A percentile compares a stretch with the other conserved stretches of the same genome.
Evolutionary conservation across 2,113 vertebrate species (phyloP).

Genomic region (Aldabrachelys gigantea): DNA sequence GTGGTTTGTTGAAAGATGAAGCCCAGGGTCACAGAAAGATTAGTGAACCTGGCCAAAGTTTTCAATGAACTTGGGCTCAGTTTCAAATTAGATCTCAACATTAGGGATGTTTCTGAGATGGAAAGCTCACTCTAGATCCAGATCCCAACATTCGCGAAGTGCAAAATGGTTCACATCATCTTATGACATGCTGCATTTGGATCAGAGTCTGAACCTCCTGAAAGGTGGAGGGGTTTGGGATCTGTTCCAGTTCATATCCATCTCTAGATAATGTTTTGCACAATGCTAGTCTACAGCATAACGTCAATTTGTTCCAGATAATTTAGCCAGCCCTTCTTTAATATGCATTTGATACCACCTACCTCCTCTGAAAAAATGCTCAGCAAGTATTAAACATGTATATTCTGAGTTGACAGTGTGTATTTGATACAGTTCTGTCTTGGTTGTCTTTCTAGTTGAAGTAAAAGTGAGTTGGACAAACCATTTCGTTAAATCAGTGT

Average conservation of each 20-base stretch:
- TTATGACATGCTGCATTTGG: neutral
- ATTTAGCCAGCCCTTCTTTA: conserved; percentile 14
- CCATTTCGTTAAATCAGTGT: neutral
- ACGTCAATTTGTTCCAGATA: conserved; percentile 26
- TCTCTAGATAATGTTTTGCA: conserved; percentile 5
- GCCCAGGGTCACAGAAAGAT: neutral
- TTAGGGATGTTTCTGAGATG: neutral
- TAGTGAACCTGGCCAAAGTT: neutral
- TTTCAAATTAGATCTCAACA: neutral
- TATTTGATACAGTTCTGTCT: neutral
- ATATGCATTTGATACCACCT: neutral
- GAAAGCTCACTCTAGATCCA: neutral
- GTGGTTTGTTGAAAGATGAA: neutral
- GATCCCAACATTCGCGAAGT: neutral
- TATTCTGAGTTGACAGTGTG: neutral
- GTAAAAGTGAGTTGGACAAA: neutral
- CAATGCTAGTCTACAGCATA: neutral
- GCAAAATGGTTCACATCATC: neutral
- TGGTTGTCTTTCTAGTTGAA: neutral
- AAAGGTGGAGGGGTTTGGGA: neutral
- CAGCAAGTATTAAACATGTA: conserved; percentile 3
- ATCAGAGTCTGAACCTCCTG: neutral
- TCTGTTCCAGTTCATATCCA: neutral
- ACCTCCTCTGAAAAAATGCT: neutral
- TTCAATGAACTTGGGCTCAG: neutral